Evolutionary conservation across 2,888 invertebrate species (phyloP).

Genomic region (Lymantria dispar): DNA sequence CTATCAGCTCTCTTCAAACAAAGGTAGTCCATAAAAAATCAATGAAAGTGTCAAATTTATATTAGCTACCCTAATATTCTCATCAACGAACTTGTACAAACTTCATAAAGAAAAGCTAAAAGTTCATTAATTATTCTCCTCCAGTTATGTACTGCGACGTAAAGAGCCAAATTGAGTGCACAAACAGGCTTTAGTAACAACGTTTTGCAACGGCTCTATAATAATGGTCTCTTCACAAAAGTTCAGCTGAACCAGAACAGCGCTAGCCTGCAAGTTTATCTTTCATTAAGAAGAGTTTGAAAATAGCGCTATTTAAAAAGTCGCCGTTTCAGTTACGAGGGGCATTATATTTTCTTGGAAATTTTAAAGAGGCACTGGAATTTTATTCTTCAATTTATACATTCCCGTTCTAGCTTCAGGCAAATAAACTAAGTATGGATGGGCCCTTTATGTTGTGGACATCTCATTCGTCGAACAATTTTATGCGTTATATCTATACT

Average conservation of each 20-base stretch:
- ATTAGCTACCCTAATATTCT: background rate
- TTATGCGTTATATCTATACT: no score
- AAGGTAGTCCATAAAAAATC: no score
- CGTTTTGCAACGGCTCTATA: background rate
- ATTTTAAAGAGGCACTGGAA: no score
- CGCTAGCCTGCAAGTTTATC: background rate
- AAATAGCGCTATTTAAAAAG: background rate
- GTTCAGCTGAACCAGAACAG: background rate
- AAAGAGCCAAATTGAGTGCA: background rate
- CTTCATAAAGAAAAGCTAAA: background rate
- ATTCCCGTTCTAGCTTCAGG: no score
- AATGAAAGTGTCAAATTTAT: background rate
- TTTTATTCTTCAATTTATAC: no score
- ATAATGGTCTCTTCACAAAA: background rate
- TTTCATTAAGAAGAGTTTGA: background rate
- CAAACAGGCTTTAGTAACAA: background rate
- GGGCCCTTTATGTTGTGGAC: no score
- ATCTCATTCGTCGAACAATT: no score
- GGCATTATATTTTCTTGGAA: background rate
- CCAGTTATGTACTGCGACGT: background rate
- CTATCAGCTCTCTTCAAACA: no score
- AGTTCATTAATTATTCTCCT: background rate
- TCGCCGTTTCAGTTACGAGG: background rate
- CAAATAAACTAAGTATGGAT: no score
- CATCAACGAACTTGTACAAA: background rate